phyloP scores from a whole-genome alignment of 92 coral and sea anemone species.

The Isaurus tuberculatus region DNA sequence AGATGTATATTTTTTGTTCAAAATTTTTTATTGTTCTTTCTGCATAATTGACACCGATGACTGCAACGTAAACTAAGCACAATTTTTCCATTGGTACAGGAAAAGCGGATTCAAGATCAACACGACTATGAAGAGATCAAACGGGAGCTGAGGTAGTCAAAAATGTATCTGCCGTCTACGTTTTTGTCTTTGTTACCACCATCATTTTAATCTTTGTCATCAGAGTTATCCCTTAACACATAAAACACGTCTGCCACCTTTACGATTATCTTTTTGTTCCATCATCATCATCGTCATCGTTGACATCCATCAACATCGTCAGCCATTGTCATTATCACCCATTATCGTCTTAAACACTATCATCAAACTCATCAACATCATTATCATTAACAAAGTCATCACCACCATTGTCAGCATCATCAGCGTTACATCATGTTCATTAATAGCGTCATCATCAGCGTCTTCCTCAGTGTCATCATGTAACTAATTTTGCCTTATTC shows the following conservation, averaged over 20 bases:
- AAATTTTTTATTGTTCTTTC: no score
- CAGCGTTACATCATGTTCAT: not conserved
- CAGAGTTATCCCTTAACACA: no score
- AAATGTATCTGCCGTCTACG: not conserved
- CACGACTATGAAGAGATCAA: slow-evolving; percentile 90
- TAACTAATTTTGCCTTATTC: no score
- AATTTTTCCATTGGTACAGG: slow-evolving; percentile 52
- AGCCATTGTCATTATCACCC: not conserved
- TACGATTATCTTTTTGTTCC: no score
- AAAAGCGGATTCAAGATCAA: slow-evolving; percentile 80
- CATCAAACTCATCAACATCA: not conserved
- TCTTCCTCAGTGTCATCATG: not conserved
- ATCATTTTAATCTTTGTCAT: not conserved
- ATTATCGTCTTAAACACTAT: not conserved
- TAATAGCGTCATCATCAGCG: not conserved
- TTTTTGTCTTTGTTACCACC: not conserved
- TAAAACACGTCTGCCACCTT: not conserved
- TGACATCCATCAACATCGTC: not conserved
- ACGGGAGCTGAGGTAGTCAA: slow-evolving; percentile 82
- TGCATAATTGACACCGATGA: not conserved
- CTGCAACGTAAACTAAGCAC: not conserved
- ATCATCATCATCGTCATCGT: not conserved
- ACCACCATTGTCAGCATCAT: not conserved
- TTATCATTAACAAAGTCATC: not conserved
- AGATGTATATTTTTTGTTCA: no score